phyloP scores from a whole-genome alignment of 2,113 vertebrate species.

The Corydoras maculifer region DNA sequence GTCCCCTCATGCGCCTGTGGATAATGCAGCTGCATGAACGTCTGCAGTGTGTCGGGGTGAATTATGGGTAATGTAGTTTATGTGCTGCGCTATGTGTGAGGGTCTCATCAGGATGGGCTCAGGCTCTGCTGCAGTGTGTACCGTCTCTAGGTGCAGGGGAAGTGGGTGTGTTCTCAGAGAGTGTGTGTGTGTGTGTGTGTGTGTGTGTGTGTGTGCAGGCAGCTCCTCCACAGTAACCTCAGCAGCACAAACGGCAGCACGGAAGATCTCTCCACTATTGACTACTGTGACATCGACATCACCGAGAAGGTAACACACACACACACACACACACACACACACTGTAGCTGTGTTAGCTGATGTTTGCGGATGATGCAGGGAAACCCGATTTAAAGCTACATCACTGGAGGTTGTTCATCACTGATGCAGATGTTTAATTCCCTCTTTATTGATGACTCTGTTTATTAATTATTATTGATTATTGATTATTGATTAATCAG shows the following conservation, averaged over 20 bases:
- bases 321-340: neutral
- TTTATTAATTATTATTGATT: neutral
- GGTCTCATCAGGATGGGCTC: neutral
- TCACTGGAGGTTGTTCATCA: neutral
- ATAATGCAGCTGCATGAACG: neutral
- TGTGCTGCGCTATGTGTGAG: neutral
- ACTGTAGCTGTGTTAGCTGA: no score
- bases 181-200: constrained; percentile 31
- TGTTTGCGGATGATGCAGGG: neutral
- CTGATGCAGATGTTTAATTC: neutral
- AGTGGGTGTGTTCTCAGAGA: constrained; percentile 20
- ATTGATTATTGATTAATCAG: no score
- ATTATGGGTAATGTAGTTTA: constrained; percentile 31
- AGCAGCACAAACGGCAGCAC: constrained; percentile 96
- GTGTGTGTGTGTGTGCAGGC: constrained; percentile 60
- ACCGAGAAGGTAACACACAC: constrained; percentile 81
- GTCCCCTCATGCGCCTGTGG: no score
- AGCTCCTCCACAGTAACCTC: constrained; percentile 91
- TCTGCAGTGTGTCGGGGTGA: neutral
- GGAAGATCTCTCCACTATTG: constrained; percentile 94
- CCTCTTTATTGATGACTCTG: neutral
- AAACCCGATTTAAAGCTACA: neutral
- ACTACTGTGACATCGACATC: constrained; percentile 90
- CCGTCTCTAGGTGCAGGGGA: neutral
- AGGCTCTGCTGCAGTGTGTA: constrained; percentile 17